Percentiles rank a stretch among this genome's conserved stretches.
phyloP scores from a whole-genome alignment of 2,888 invertebrate species.

The Vanessa cardui region DNA sequence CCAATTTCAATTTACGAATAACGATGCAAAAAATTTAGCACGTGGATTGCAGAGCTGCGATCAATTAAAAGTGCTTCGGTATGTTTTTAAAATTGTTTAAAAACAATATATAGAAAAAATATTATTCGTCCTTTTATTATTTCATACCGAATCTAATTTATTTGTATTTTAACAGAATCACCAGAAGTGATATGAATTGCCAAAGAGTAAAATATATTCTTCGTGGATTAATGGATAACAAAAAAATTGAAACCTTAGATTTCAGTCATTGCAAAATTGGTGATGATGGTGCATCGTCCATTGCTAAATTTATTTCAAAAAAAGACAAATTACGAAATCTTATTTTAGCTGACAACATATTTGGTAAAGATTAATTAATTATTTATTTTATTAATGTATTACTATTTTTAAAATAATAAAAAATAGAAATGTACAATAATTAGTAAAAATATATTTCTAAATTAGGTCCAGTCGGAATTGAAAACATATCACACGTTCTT shows the following conservation, averaged over 20 bases:
- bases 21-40: constrained; percentile 73
- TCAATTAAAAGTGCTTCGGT: constrained; percentile 67
- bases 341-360: constrained; percentile 79
- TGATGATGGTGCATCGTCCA: constrained; percentile 83
- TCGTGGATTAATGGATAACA: constrained; percentile 65
- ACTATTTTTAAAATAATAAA: no score
- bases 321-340: constrained; percentile 75
- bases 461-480: constrained; percentile 68
- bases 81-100: constrained; percentile 11
- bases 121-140: not conserved
- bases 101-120: not conserved
- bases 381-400: not conserved
- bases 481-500: constrained; percentile 68
- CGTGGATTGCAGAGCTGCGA: constrained; percentile 71
- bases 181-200: constrained; percentile 75
- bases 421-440: not conserved
- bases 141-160: not conserved
- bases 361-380: constrained; percentile 58
- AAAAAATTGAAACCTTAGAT: constrained; percentile 81
- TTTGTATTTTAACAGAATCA: constrained; percentile 56
- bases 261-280: constrained; percentile 85
- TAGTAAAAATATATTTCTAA: not conserved
- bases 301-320: constrained; percentile 81
- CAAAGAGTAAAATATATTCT: constrained; percentile 72
- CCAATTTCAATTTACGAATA: constrained; percentile 78